Conservation (phyloP, 2,888 invertebrate genomes). For the Ernsta delagoae region DNA sequence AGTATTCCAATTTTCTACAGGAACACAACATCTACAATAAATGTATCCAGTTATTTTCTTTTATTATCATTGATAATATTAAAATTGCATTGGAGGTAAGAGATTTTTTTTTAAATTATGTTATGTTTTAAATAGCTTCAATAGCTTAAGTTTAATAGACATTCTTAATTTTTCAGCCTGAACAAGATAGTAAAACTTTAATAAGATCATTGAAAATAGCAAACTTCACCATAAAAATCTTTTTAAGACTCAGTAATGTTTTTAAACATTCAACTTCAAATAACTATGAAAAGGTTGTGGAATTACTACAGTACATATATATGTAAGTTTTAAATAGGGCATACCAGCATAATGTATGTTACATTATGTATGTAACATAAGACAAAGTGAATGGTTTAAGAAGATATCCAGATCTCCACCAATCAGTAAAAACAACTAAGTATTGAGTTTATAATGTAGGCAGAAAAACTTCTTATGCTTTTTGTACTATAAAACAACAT, state of each 20-base stretch:
- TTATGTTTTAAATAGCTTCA: no score
- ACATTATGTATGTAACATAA: not conserved
- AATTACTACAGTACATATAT: conserved; percentile 56
- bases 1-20: conserved; percentile 63
- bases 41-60: conserved; percentile 57
- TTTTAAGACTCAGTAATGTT: conserved; percentile 68
- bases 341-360: not conserved
- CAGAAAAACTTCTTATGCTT: no score
- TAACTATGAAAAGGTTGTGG: conserved; percentile 53
- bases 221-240: conserved; percentile 78
- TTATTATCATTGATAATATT: conserved; percentile 59
- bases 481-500: no score
- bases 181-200: conserved; percentile 65
- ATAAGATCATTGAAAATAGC: conserved; percentile 76
- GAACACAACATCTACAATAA: conserved; percentile 60
- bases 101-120: no score
- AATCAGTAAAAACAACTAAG: no score
- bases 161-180: conserved; percentile 55
- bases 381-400: no score
- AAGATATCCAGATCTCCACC: no score
- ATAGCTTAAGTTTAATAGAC: not conserved
- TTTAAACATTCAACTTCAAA: conserved; percentile 57
- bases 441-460: no score
- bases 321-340: conserved; percentile 56
- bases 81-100: conserved; percentile 61